Evolutionary conservation across 1,140 invertebrate genomes (phyloP), one percentile per base, ranked within the genome.

Genomic region (Cydia splendana): DNA sequence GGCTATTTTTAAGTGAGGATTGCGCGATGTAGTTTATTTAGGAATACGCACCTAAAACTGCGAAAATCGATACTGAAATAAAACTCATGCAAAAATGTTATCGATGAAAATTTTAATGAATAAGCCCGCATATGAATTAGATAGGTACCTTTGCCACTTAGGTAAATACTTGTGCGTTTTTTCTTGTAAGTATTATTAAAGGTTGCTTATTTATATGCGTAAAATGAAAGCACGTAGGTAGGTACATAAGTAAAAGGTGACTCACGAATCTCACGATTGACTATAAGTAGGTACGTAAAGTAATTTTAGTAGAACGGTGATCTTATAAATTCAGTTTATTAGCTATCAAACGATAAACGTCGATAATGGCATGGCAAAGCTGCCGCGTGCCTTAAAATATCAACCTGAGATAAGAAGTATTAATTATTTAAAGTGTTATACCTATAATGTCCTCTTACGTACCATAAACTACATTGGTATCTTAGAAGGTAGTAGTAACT

Each of bases 341-440:
- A 69, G 24, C 65, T n/a, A 69, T 69, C 28, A 34, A 69, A 69
- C 7, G 65, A 69, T 69, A 69, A 34, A 34, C 30, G 24, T 69
- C 30, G 65, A 69, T 38, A 34, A 38, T 34, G 13, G 4, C 65
- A 38, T 34, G 13, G 4, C 65, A 69, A 69, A 69, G 65, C 24
- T n/a, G 28, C 65, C 65, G 65, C 24, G 57, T 20, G 57, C 3
- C 53, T 62, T 62, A 62, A 62, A 62, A 62, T 62, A 62, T 62
- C 20, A 24, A n/a, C 20, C 57, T 24, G 1, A 62, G 57, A 62
- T 62, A 62, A 62, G 6, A 62, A 62, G 57, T 62, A 62, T 3
- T 62, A 12, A 62, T 62, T 62, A 53, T n/a, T 18, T n/a, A 53
- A 51, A 51, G 51, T 18, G 9, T 53, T 53, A 53, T 53, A 53